These are phyloP conservation scores for Macrosteles quadrilineatus DNA, from an alignment of 1,140 invertebrate species.

Conservation along the genomic window DNA sequence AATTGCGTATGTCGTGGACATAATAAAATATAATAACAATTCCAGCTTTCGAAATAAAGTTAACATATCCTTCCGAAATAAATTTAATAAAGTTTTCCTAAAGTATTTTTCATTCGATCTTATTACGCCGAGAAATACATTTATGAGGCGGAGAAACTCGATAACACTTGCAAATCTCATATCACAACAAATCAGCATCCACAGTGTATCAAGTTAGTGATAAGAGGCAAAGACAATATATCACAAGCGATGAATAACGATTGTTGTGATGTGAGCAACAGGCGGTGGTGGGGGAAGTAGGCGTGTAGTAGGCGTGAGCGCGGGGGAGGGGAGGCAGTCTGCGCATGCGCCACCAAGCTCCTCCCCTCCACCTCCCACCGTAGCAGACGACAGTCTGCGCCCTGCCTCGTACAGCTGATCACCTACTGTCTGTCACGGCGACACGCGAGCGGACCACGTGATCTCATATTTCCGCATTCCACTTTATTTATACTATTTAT, in stretches of 20 bases:
- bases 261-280: constrained; percentile 9
- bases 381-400: constrained; percentile 4
- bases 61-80: too few relatives aligned
- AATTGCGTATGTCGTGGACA: too few relatives aligned
- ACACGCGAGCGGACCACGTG: constrained; percentile 10
- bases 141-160: too few relatives aligned
- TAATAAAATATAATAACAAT: too few relatives aligned
- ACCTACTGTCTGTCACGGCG: not conserved
- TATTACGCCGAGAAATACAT: too few relatives aligned
- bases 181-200: too few relatives aligned
- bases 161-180: too few relatives aligned
- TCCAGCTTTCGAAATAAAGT: too few relatives aligned
- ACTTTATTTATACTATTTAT: too few relatives aligned
- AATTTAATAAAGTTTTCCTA: too few relatives aligned
- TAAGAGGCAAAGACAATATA: not conserved
- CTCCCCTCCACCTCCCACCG: not conserved
- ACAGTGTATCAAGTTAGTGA: too few relatives aligned
- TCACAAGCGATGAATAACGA: constrained; percentile 8
- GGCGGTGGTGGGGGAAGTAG: not conserved
- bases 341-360: not conserved
- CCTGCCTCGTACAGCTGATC: constrained; percentile 16
- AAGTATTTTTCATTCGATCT: too few relatives aligned
- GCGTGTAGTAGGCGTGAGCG: not conserved
- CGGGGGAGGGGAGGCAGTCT: not conserved
- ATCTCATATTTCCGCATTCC: not conserved